These are phyloP conservation scores for Phenganax subtilis DNA, from an alignment of 92 coral and sea anemone genomes.

Conservation along the genomic window DNA sequence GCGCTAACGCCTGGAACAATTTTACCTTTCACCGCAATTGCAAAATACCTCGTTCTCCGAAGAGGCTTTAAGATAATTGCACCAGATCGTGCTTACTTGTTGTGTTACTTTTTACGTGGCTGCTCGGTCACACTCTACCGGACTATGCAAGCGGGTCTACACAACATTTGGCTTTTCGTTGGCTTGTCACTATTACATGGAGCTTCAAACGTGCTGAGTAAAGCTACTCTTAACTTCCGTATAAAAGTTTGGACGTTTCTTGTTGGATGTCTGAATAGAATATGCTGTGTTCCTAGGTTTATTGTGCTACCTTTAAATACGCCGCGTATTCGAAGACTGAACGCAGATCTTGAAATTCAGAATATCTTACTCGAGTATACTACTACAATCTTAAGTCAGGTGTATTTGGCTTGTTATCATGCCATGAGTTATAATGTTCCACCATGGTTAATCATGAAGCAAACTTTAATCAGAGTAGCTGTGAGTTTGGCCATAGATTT, in stretches of 20 bases:
- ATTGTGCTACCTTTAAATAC: constrained; percentile 24
- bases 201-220: constrained; percentile 55
- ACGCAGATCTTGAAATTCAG: constrained; percentile 72
- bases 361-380: constrained; percentile 59
- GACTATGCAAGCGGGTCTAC: constrained; percentile 64
- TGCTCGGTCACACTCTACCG: constrained; percentile 53
- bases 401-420: not conserved
- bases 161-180: constrained; percentile 44
- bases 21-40: not conserved
- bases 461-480: constrained; percentile 50
- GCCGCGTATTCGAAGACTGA: constrained; percentile 69
- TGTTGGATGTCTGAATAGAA: constrained; percentile 35
- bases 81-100: constrained; percentile 48
- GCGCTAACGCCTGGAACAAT: constrained; percentile 51
- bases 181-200: constrained; percentile 64
- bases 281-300: constrained; percentile 27
- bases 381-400: not conserved
- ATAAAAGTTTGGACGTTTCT: constrained; percentile 46
- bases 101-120: constrained; percentile 43
- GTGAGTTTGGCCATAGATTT: constrained; percentile 41
- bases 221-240: constrained; percentile 61
- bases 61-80: constrained; percentile 47
- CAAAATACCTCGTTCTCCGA: constrained; percentile 35
- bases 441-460: constrained; percentile 10
- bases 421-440: not conserved